These are phyloP conservation scores for Acanthis flammea DNA, from an alignment of 2,797 vertebrate species.

Conservation along the genomic window DNA sequence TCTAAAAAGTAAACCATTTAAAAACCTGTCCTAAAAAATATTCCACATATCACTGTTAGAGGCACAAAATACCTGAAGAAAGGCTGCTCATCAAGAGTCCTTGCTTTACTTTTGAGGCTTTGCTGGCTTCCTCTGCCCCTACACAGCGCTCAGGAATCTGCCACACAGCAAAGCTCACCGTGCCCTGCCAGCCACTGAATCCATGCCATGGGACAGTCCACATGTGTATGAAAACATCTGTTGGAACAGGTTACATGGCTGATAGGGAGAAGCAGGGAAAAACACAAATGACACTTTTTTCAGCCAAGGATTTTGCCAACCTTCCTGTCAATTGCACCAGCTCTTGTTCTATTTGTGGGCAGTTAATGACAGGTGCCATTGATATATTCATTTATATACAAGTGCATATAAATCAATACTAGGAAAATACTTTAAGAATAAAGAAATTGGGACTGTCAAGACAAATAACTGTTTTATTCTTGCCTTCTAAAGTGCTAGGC, in stretches of 20 bases:
- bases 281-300: not conserved
- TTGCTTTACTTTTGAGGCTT: not conserved
- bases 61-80: not conserved
- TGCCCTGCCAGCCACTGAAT: not conserved
- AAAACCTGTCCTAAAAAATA: not conserved
- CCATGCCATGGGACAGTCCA: fast-evolving
- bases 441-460: not conserved
- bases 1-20: not conserved
- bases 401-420: not conserved
- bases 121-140: not conserved
- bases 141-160: not conserved
- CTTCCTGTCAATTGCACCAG: not conserved
- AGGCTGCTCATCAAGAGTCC: not conserved
- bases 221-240: not conserved
- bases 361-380: not conserved
- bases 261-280: not conserved
- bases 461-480: not conserved
- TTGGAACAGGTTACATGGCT: fast-evolving
- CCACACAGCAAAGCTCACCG: not conserved
- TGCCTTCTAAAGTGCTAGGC: not conserved
- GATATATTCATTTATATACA: not conserved
- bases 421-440: not conserved
- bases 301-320: not conserved
- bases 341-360: not conserved
- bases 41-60: not conserved